phyloP scores from a whole-genome alignment of 2,113 vertebrate species.

The Passer domesticus region DNA sequence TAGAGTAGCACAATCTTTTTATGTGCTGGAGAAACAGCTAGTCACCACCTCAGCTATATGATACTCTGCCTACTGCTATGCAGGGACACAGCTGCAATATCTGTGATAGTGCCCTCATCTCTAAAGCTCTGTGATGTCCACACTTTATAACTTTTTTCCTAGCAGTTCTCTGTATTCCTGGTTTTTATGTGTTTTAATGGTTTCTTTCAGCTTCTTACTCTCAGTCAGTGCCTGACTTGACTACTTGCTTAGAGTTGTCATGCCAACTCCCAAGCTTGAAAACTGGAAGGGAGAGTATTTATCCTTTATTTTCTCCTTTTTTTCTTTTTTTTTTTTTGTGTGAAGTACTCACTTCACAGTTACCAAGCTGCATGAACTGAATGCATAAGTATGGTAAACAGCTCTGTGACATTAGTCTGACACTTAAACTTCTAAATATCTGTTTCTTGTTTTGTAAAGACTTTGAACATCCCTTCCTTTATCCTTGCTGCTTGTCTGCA shows the following conservation, averaged over 20 bases:
- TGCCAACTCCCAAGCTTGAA: conserved; percentile 53
- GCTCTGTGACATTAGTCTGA: neutral
- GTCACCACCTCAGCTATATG: conserved; percentile 33
- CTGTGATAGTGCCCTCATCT: neutral
- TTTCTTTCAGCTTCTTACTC: neutral
- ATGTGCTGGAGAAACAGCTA: neutral
- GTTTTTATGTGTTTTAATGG: neutral
- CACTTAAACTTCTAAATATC: neutral
- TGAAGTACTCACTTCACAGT: conserved; percentile 56
- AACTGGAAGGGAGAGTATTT: conserved; percentile 22
- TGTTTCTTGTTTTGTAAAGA: neutral
- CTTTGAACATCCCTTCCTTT: neutral
- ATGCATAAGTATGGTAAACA: conserved; percentile 45
- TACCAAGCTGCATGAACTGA: conserved; percentile 56
- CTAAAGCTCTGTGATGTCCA: neutral
- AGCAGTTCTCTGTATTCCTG: neutral
- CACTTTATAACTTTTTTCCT: neutral
- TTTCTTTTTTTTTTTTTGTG: neutral
- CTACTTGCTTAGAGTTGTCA: conserved; percentile 65
- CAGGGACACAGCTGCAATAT: neutral
- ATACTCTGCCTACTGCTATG: conserved; percentile 18
- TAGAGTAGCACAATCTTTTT: conserved; percentile 47
- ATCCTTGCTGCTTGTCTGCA: neutral
- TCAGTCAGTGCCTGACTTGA: conserved; percentile 33
- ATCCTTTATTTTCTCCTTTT: neutral